Base-by-base conservation (phyloP, 2,113 vertebrate genomes). In the Oreocharis arfaki region DNA sequence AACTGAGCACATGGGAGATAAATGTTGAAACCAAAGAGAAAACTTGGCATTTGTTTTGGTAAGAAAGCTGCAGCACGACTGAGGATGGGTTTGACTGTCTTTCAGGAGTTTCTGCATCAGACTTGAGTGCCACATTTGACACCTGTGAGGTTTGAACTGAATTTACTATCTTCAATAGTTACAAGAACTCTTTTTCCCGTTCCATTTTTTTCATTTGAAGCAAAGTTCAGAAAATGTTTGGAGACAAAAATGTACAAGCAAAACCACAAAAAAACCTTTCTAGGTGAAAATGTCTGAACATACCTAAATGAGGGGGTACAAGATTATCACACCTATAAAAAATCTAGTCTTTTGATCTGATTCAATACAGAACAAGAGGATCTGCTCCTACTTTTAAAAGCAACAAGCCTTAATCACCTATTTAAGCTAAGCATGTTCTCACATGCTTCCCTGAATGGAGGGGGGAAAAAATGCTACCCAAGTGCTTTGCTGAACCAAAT, bases 381-480 rank as follows among this genome's bases (percentile, higher is more conserved):
- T 11, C 11, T 50, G 50, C 37, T 83, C 88, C 41, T 55, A 46
- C n/a, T 75, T 79, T 85, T 24, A 74, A 73, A 93, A 42, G 19
- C 24, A 86, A 68, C 42, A 80, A 68, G n/a, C 10, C n/a, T 88
- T 93, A 68, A 80, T 65, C 14, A 63, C 13, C 47, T 77, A 10
- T 14, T 90, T 71, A 56, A 75, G 22, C 33, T 46, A 76, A 69
- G 10, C 24, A 28, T 18, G 30, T 77, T 73, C 26, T 52, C 26
- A 32, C 3, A 11, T 30, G 14, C 22, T 68, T 90, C 16, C 16
- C 33, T 69, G 37, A 90, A 76, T 12, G 16, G 14, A 75, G 19
- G 15, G 6, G 6, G 6, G 1, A 5, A 17, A 65, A 3, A 68
- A n/a, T n/a, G n/a, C n/a, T n/a, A n/a, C n/a, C n/a, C 39, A 64